Evolutionary conservation across 2,113 vertebrate species (phyloP), one percentile per base, ranked within the genome.

Genomic region (Ailuropoda melanoleuca): DNA sequence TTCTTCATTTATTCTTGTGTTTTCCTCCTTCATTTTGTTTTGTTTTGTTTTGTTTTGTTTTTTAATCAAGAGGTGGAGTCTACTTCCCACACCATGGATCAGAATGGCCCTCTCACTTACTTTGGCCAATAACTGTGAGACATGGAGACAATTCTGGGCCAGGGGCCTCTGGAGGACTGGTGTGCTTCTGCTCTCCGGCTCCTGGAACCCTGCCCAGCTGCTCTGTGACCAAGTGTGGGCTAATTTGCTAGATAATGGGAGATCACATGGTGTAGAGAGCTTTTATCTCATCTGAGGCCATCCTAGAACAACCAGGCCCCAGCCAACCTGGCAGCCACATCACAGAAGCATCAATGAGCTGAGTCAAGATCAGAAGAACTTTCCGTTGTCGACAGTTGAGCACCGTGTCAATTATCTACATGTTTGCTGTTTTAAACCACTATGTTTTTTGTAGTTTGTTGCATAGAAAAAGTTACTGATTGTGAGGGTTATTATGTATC

Each of bases 121-220:
- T 21, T 24, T 82, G 19, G 21, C n/a, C 46, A 53, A 21, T 37
- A 13, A 34, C 18, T 3, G 12, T 31, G 29, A 58, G 29, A 1
- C 34, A 11, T 4, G 26, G 21, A 68, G 2, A 15, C 23, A 11
- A 2, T 86, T 66, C 31, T 18, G 13, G 80, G 34, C 13, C 3
- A 31, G 0, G 21, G 4, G 1, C 6, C 31, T 48, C 4, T 1
- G 34, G 14, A 66, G 11, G 21, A 1, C 1, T 53, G 19, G 2
- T 24, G 50, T 0, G 1, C 8, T 56, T 78, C 15, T 58, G 18
- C 26, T 66, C 3, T 50, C 34, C 34, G 6, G 2, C 8, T 46
- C 21, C 53, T 37, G 46, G 37, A 66, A 23, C 7, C 39, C 1
- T 21, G 21, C 8, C 18, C 50, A 80, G 3, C 31, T 81, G 17